Percentiles rank a stretch among this genome's conserved stretches.
Evolutionary conservation across 1,140 invertebrate genomes (phyloP).

Genomic region (Drosophila elegans): DNA sequence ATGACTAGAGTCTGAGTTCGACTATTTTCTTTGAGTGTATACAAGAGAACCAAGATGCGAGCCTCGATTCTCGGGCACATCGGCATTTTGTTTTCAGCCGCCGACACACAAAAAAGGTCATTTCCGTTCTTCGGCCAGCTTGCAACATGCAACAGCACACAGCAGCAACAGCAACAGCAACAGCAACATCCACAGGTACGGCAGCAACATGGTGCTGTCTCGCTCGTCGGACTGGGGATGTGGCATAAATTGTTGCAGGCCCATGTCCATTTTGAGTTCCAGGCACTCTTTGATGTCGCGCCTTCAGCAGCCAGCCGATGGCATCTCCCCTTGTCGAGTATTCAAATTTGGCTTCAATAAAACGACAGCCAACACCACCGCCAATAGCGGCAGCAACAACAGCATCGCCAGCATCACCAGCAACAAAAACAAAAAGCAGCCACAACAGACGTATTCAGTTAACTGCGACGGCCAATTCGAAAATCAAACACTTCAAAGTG

Average conservation of each 20-base stretch:
- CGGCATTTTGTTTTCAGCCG: constrained; percentile 74
- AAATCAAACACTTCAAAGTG: constrained; percentile 82
- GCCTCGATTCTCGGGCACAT: constrained; percentile 41
- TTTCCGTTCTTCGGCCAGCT: constrained; percentile 63
- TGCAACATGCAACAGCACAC: constrained; percentile 50
- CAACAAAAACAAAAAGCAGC: constrained; percentile 24
- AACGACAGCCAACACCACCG: constrained; percentile 79
- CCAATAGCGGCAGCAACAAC: constrained; percentile 53
- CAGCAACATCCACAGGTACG: constrained; percentile 6
- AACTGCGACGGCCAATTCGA: constrained; percentile 74
- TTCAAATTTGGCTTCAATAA: constrained; percentile 84
- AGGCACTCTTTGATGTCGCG: constrained; percentile 83
- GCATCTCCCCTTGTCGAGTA: constrained; percentile 69
- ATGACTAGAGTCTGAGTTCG: too few species aligned
- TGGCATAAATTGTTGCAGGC: constrained; percentile 81
- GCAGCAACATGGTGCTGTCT: constrained; percentile 24
- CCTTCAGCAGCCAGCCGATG: constrained; percentile 45
- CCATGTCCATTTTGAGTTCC: constrained; percentile 82
- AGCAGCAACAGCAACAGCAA: constrained; percentile 12
- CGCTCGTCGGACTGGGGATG: constrained; percentile 12
- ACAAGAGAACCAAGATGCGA: constrained; percentile 23
- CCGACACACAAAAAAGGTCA: constrained; percentile 72
- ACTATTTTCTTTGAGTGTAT: constrained; percentile 21
- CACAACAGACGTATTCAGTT: constrained; percentile 38
- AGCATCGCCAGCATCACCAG: constrained; percentile 23